Evolutionary conservation across 2,113 vertebrate species (phyloP).

Genomic region (Protomyctophum bolini): DNA sequence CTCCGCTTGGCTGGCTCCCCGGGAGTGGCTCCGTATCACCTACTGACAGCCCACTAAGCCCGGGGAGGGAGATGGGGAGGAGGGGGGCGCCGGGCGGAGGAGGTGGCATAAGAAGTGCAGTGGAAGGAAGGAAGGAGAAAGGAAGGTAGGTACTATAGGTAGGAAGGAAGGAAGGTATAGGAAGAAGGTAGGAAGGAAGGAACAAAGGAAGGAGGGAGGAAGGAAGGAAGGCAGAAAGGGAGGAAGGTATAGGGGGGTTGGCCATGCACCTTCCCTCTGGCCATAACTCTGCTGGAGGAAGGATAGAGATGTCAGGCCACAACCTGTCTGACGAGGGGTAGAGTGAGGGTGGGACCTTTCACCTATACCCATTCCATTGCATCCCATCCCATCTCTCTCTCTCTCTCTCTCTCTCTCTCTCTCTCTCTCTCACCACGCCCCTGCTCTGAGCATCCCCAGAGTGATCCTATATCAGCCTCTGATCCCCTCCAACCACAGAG

Average conservation of each 20-base stretch:
- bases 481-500: conserved; percentile 51
- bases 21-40: conserved; percentile 49
- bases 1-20: conserved; percentile 57
- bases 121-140: not conserved
- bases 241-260: conserved; percentile 44
- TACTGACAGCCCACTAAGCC: conserved; percentile 49
- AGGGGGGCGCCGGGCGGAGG: conserved; percentile 25
- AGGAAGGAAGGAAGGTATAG: too few relatives aligned
- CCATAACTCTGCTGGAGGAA: conserved; percentile 52
- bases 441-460: conserved; percentile 37
- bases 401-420: conserved; percentile 3
- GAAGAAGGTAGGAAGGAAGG: too few relatives aligned
- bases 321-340: conserved; percentile 57
- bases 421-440: not conserved
- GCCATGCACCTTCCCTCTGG: conserved; percentile 45
- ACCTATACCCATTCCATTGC: not conserved
- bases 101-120: conserved; percentile 5
- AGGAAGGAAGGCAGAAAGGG: conserved; percentile 36
- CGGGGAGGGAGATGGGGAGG: conserved; percentile 27
- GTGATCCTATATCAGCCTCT: conserved; percentile 67
- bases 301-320: conserved; percentile 67
- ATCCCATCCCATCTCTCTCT: conserved; percentile 28
- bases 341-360: conserved; percentile 19
- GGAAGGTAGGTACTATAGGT: not conserved
- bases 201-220: not conserved